Base-by-base conservation (phyloP, 1,140 invertebrate genomes). In the Drusus annulatus region DNA sequence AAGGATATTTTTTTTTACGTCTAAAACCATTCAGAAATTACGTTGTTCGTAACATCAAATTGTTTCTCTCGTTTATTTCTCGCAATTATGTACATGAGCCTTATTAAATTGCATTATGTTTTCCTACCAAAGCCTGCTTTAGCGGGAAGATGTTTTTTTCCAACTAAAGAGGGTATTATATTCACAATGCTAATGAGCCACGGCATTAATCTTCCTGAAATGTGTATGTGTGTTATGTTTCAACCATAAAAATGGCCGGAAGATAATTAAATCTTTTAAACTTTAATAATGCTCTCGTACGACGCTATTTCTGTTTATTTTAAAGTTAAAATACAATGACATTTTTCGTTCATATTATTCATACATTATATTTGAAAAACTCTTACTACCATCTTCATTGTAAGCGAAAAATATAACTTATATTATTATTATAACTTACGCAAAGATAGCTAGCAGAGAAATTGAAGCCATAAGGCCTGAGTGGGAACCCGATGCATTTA, bases 171-270 rank as follows among this genome's bases (percentile, higher is more conserved):
- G 28, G 17, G 71, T 52, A 52, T 75, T 75, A 75, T 28, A 28
- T 58, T 58, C 71, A 75, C 71, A 75, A 75, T 75, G 71, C 52
- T 75, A 75, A 75, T 58, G 71, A 75, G 71, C 25, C 21, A 17
- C 15, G 25, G 52, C 19, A 75, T 75, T 36, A 75, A 16, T 75
- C 25, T 58, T 25, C 23, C 71, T 56, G 71, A 75, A 58, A 50
- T 75, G 54, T 51, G 36, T 71, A 50, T 50, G 28, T 45, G 28
- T 19, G n/a, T 45, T 56, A 56, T 56, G 8, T 21, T 52, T 21
- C 45, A n/a, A 73, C 13, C 45, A 65, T 65, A 52, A 56, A 36
- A 36, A 25, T 75, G n/a, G 54, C 71, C 71, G 16, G 23, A 25
- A 75, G 10, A 75, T n/a, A 52, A 71, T 71, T 71, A 71, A 71